Evolutionary conservation across 2,888 invertebrate species (phyloP).

Genomic region (Pterostichus niger): DNA sequence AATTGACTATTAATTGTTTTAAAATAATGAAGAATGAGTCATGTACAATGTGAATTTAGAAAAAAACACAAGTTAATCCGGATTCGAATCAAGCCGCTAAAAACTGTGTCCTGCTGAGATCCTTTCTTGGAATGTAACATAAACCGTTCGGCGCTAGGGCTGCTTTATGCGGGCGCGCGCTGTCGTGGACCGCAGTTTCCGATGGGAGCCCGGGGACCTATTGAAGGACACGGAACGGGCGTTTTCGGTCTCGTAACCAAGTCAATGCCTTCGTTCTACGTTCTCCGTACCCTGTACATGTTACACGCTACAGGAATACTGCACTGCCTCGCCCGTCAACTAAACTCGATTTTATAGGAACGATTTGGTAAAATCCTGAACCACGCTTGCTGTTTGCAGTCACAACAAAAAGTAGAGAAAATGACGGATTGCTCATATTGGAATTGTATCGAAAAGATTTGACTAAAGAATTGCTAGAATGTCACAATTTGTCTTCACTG

Average conservation of each 20-base stretch:
- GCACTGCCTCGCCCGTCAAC: conserved; percentile 1
- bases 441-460: not conserved
- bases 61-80: no score
- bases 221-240: conserved; percentile 66
- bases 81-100: no score
- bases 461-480: no score
- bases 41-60: no score
- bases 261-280: conserved; percentile 53
- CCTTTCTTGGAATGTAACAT: not conserved
- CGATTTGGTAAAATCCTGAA: conserved; percentile 41
- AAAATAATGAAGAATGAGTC: no score
- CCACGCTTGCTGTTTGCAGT: conserved; percentile 7
- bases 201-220: conserved; percentile 63
- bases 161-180: conserved; percentile 24
- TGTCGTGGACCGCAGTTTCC: conserved; percentile 66
- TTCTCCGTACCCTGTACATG: not conserved
- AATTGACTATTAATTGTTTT: no score
- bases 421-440: not conserved
- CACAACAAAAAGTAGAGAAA: conserved; percentile 2
- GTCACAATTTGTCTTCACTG: not conserved
- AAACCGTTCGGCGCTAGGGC: conserved; percentile 11
- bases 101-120: not conserved
- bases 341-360: conserved; percentile 44
- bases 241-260: conserved; percentile 66
- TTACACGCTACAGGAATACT: conserved; percentile 28